Evolutionary conservation across 2,113 vertebrate genomes (phyloP), one percentile per base, ranked within the genome.

Genomic region (Mystacornis crossleyi): DNA sequence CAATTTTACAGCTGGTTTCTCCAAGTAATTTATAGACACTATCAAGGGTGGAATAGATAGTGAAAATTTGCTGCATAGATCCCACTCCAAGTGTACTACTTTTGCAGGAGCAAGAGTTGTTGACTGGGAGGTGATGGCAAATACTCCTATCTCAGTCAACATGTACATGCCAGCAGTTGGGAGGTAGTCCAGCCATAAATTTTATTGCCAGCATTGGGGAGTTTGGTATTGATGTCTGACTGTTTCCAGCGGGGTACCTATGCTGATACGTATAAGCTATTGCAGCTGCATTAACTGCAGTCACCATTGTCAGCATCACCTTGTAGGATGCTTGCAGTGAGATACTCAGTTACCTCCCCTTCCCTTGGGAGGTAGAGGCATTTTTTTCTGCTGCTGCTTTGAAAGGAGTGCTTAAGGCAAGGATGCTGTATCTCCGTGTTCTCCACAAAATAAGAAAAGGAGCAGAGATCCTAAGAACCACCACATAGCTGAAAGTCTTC

Each of bases 21-120:
- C 54, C 78, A 43, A 91, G 75, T 95, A 89, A 91, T 97, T 98
- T 95, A 92, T 90, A 93, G 89, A 88, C 93, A 95, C 83, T 90
- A 94, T 94, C 94, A 94, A 57, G 81, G 60, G 51, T 95, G 66
- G 78, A 93, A 91, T 86, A 92, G 87, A 91, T 81, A 89, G 73
- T 93, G 92, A 57, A 88, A 67, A 95, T 92, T 78, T 96, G 66
- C 87, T 94, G 79, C 6, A 20, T 82, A 95, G 93, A 81, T 95
- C 93, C 54, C 72, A 60, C 74, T 94, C 90, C 64, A 64, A 89
- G 81, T 65, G 38, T 81, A 50, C 51, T 57, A 4, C 34, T 89
- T 94, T 40, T 86, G 58, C 28, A 43, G 55, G 20, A 64, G 18
- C n/a, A 55, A 73, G 72, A 38, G n/a, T 70, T 77, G 53, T 51